Evolutionary conservation across 2,113 vertebrate genomes (phyloP), one percentile per base, ranked within the genome.

Genomic region (Microcebus tavaratra): DNA sequence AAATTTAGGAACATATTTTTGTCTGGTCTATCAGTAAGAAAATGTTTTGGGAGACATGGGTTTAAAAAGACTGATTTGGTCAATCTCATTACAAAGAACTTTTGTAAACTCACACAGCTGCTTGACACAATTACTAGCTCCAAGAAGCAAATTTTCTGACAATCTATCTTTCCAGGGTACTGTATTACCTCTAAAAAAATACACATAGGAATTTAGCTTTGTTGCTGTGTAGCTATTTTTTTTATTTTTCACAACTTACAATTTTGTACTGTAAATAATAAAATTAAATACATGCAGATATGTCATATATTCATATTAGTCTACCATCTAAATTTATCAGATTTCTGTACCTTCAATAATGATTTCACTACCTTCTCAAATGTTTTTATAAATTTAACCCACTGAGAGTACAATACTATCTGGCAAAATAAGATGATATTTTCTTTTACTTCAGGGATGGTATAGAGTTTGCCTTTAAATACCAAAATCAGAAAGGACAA

Each of bases 401-500:
- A 72, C 45, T 89, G 42, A 90, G 75, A 92, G 31, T 92, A 90
- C 34, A 76, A 55, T 1, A 61, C 8, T 90, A 78, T 87, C 75
- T 93, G 72, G 67, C 75, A 95, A 90, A 97, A 79, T 90, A 97
- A 97, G 6, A 15, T 86, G 27, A 7, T 55, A 67, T 76, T 81
- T 59, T 73, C n/a, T 97, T 97, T 96, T 92, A 36, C 70, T 98
- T 27, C 63, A 99, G 99, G 98, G 99, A 99, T 97, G 99, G 99
- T 81, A 99, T 99, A 97, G 99, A 99, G 97, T 99, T 99, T 99
- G 99, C 99, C 57, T 99, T 99, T 98, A 99, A 99, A 98, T 99
- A 99, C 92, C 99, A 99, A 98, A 99, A 99, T 98, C 99, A 99
- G 88, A 99, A 99, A 98, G 99, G 99, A 98, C 98, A 99, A 90